Conservation (phyloP, 1,140 invertebrate species). For the Hylaeus volcanicus region DNA sequence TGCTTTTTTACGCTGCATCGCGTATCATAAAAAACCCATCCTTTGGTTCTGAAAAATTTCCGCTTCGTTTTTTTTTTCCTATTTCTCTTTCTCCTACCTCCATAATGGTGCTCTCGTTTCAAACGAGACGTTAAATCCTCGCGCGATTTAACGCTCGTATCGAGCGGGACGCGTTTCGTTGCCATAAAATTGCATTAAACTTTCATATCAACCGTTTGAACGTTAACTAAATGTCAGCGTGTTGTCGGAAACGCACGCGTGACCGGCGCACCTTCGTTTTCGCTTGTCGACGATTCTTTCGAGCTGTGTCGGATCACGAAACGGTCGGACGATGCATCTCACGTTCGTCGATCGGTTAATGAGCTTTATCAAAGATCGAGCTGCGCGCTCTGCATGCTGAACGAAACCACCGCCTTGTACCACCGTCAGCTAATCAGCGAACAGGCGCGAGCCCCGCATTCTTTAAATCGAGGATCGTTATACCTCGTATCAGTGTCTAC, state of each 20-base stretch:
- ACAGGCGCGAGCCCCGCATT: background rate
- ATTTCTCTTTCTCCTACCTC: too few species aligned
- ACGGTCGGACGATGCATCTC: constrained; percentile 19
- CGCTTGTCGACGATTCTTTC: constrained; percentile 31
- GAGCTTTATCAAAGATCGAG: constrained; percentile 36
- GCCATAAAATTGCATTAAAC: constrained; percentile 26
- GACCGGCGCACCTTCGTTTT: constrained; percentile 21
- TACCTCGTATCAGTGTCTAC: too few species aligned
- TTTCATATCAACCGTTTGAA: constrained; percentile 3
- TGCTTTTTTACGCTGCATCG: too few species aligned
- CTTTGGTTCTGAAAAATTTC: too few species aligned
- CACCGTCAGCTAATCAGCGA: background rate
- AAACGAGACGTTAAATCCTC: too few species aligned
- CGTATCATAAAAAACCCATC: too few species aligned
- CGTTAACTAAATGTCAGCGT: constrained; percentile 38
- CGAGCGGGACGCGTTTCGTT: background rate
- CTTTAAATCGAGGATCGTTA: background rate
- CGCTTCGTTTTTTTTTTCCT: too few species aligned
- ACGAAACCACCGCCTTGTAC: background rate
- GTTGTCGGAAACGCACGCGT: constrained; percentile 16
- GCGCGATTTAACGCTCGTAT: background rate
- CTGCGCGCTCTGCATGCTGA: constrained; percentile 1
- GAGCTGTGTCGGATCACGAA: constrained; percentile 27
- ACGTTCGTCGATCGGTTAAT: constrained; percentile 53
- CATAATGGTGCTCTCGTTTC: background rate